These are phyloP conservation scores for Epistrophe grossulariae DNA, from an alignment of 2,888 invertebrate species.

Conservation along the genomic window DNA sequence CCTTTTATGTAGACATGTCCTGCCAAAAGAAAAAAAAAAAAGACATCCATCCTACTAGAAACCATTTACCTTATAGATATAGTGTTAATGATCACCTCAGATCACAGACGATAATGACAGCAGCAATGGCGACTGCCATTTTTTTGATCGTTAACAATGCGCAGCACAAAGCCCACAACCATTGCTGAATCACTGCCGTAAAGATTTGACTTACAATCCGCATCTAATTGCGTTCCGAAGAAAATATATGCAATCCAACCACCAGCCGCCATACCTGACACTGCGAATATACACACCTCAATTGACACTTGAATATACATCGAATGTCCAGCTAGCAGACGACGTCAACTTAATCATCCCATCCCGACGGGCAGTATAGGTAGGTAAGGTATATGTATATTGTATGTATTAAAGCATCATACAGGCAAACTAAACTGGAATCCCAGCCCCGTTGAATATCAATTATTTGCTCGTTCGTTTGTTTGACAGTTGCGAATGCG, in stretches of 20 bases:
- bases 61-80: conserved; percentile 16
- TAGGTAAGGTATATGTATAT: neutral
- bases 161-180: neutral
- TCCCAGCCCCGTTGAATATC: conserved; percentile 66
- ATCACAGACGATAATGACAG: conserved; percentile 37
- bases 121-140: conserved; percentile 40
- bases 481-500: conserved; percentile 69
- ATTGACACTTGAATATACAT: conserved; percentile 74
- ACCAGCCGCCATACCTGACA: conserved; percentile 51
- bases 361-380: conserved; percentile 27
- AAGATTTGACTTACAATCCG: conserved; percentile 67
- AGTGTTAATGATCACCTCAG: conserved; percentile 50
- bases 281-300: conserved; percentile 68
- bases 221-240: conserved; percentile 64
- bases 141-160: conserved; percentile 29
- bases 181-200: neutral
- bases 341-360: conserved; percentile 67
- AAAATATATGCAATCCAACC: conserved; percentile 54
- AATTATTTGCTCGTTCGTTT: conserved; percentile 69
- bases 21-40: conserved; percentile 62
- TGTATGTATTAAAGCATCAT: neutral
- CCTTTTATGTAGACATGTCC: conserved; percentile 53
- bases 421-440: conserved; percentile 11
- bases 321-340: conserved; percentile 45
- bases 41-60: conserved; percentile 23